Evolutionary conservation across 2,888 invertebrate genomes (phyloP), one percentile per base, ranked within the genome.

Genomic region (Sminthurides aquaticus): DNA sequence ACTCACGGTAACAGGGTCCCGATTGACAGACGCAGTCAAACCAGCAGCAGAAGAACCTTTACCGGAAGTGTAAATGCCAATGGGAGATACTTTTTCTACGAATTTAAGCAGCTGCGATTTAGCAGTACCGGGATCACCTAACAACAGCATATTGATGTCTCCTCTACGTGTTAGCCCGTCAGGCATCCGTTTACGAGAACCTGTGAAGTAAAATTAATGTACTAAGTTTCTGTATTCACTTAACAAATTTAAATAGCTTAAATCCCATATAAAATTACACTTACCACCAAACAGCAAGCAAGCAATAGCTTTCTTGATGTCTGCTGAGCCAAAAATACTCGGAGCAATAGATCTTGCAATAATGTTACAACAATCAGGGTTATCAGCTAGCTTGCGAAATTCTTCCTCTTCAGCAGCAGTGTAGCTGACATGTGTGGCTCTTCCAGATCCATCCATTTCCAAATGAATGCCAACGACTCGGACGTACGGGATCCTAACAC

Each of bases 41-140:
- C 99, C 99, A 67, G 99, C 99, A 1, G 99, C 99, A 76, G 96
- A 97, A 71, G 96, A 96, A 1, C 99, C 99, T 81, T 99, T 99
- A n/a, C 99, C 99, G 0, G 97, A 98, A 0, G 98, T 99, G 78
- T 99, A 99, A 2, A 96, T 91, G 0, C 89, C 93, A 74, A 97
- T 90, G 0, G 96, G 97, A 0, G 96, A 84, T 24, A 93, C 94
- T 76, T 87, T 88, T 79, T 99, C 97, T 0, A 96, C 97, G 78
- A 99, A 99, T 80, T 99, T 99, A 11, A 99, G 81, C 65, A 99
- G 81, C 78, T 99, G 99, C 0, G 96, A 96, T 79, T 99, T 99
- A n/a, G 99, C 99, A 0, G 99, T 99, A 76, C 99, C 99, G 0
- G 99, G 99, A 82, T 99, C 99, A 52, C 99, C 99, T 28, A 99